Conservation (phyloP, 2,888 invertebrate genomes). For the Cheilosia vernalis region DNA sequence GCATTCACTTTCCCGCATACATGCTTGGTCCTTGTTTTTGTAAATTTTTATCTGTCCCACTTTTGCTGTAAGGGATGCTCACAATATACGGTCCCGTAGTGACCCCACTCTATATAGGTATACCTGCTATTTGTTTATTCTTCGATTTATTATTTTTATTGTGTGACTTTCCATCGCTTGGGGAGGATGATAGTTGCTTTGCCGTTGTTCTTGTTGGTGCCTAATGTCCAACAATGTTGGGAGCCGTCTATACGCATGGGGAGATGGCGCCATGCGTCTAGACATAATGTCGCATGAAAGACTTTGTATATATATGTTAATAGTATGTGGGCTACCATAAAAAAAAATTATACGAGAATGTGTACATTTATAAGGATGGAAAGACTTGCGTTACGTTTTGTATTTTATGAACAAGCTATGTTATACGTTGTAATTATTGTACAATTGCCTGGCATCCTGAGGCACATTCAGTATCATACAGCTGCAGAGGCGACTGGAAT, state of each 20-base stretch:
- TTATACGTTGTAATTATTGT: conserved; percentile 57
- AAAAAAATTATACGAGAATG: background rate
- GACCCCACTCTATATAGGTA: background rate
- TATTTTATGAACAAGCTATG: background rate
- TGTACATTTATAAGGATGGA: conserved; percentile 2
- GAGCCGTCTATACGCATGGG: conserved; percentile 42
- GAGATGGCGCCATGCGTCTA: conserved; percentile 78
- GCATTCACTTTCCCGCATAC: background rate
- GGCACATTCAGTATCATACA: background rate
- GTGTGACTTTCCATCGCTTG: conserved; percentile 43
- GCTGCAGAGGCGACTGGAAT: background rate
- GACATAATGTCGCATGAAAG: conserved; percentile 77
- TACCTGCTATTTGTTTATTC: conserved; percentile 56
- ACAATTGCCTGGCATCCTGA: conserved; percentile 26
- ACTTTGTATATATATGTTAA: conserved; percentile 56
- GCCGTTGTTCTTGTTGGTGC: conserved; percentile 35
- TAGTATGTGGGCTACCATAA: conserved; percentile 44
- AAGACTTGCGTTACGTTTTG: background rate
- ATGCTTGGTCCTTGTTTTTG: background rate
- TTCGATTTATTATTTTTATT: conserved; percentile 35
- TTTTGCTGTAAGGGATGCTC: background rate
- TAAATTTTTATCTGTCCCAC: background rate
- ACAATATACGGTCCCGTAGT: background rate
- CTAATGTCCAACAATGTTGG: conserved; percentile 54
- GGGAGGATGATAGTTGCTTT: conserved; percentile 20